Conservation (phyloP, 2,113 vertebrate species). For the Meriones unguiculatus region DNA sequence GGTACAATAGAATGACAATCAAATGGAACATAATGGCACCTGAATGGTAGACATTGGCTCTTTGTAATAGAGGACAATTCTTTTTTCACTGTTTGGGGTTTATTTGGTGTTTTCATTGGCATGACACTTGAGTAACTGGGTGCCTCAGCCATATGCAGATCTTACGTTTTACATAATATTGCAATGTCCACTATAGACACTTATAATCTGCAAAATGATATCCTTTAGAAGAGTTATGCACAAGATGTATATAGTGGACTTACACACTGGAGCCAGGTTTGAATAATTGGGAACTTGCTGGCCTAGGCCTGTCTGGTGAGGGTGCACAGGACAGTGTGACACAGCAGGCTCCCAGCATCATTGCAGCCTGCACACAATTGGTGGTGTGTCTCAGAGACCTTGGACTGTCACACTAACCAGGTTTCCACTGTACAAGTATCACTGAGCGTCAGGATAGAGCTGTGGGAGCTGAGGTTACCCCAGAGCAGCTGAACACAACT, state of each 20-base stretch:
- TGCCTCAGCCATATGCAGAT: neutral
- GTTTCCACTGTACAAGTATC: too few relatives aligned
- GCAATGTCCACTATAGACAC: neutral
- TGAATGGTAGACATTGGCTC: rapidly evolving
- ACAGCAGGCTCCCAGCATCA: neutral
- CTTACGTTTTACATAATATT: neutral
- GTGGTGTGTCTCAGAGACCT: too few relatives aligned
- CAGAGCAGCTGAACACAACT: too few relatives aligned
- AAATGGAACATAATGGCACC: rapidly evolving
- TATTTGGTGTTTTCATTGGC: neutral
- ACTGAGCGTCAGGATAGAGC: too few relatives aligned
- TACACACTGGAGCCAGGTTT: neutral
- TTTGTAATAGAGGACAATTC: neutral
- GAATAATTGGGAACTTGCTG: neutral
- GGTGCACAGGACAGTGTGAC: neutral
- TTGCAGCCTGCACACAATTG: too few relatives aligned
- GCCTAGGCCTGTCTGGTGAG: neutral
- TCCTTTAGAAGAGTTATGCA: neutral
- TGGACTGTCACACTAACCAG: too few relatives aligned
- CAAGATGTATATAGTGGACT: neutral
- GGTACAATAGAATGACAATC: neutral
- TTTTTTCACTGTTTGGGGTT: neutral
- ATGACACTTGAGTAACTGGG: neutral
- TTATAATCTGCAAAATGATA: neutral
- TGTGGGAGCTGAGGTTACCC: too few relatives aligned